Evolutionary conservation across 2,797 vertebrate genomes (phyloP).

Genomic region (Diceros bicornis): DNA sequence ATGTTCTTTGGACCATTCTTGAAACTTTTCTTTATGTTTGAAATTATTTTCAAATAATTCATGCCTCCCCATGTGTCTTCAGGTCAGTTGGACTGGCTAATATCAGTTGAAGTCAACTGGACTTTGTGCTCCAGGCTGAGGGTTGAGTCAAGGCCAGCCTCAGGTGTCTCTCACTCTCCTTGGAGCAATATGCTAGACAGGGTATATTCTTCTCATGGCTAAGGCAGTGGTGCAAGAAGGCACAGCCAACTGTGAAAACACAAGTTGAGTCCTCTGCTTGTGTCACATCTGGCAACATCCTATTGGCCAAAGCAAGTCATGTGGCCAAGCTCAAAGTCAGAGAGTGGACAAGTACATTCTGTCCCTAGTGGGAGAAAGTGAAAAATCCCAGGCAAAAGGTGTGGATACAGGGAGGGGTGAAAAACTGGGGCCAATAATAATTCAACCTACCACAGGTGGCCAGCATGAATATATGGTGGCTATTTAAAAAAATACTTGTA

Average conservation of each 20-base stretch:
- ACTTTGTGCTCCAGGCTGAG: not conserved
- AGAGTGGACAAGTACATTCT: not conserved
- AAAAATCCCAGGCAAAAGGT: not conserved
- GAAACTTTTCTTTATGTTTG: not conserved
- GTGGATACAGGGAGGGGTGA: no score
- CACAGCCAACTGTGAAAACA: not conserved
- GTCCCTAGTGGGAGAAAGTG: not conserved
- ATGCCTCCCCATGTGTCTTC: not conserved
- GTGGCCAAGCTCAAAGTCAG: not conserved
- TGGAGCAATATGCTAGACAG: not conserved
- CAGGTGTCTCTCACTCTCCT: not conserved
- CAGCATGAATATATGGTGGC: not conserved
- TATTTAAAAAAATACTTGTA: not conserved
- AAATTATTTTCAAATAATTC: not conserved
- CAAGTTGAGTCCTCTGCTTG: not conserved
- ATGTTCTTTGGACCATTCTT: not conserved
- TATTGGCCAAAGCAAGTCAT: not conserved
- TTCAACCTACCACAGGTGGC: not conserved
- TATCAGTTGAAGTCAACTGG: not conserved
- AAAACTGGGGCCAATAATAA: not conserved
- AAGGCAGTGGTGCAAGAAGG: not conserved
- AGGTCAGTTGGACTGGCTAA: not conserved
- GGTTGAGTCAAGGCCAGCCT: not conserved
- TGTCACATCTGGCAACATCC: not conserved
- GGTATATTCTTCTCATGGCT: not conserved